phyloP scores from a whole-genome alignment of 2,113 vertebrate species.

The Salvator merianae region DNA sequence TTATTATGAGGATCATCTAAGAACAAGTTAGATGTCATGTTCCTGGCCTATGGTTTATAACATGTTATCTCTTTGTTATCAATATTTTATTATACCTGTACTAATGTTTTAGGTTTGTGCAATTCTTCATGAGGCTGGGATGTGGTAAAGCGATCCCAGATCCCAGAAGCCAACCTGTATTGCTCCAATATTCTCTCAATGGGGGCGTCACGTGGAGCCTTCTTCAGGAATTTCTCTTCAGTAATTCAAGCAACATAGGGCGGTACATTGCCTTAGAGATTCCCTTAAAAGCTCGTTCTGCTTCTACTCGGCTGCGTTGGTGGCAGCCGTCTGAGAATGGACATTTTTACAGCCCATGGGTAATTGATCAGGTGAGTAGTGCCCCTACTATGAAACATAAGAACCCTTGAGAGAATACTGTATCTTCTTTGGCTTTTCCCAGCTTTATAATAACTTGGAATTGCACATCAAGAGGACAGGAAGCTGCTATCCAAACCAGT shows the following conservation, averaged over 20 bases:
- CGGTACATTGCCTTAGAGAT: constrained; percentile 93
- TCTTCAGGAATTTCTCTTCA: constrained; percentile 96
- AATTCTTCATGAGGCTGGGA: constrained; percentile 97
- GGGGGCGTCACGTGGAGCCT: constrained; percentile 91
- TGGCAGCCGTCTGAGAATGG: constrained; percentile 96
- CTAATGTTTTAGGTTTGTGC: constrained; percentile 85
- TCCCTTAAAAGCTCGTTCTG: constrained; percentile 87
- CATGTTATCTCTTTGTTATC: constrained; percentile 17
- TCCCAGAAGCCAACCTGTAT: constrained; percentile 92
- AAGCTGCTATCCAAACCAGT: background rate
- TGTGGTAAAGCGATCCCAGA: constrained; percentile 95
- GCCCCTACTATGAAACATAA: background rate
- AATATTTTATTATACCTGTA: constrained; percentile 24
- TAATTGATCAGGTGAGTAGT: constrained; percentile 85
- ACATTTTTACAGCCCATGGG: constrained; percentile 97
- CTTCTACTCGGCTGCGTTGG: constrained; percentile 91
- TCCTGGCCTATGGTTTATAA: background rate
- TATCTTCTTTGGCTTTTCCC: background rate
- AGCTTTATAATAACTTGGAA: background rate
- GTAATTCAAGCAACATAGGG: constrained; percentile 93
- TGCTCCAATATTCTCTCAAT: constrained; percentile 93
- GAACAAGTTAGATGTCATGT: too few species aligned
- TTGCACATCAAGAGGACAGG: background rate
- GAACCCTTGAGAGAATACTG: background rate
- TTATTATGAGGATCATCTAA: background rate